phyloP scores from a whole-genome alignment of 2,113 vertebrate genomes.

The Verasper variegatus region DNA sequence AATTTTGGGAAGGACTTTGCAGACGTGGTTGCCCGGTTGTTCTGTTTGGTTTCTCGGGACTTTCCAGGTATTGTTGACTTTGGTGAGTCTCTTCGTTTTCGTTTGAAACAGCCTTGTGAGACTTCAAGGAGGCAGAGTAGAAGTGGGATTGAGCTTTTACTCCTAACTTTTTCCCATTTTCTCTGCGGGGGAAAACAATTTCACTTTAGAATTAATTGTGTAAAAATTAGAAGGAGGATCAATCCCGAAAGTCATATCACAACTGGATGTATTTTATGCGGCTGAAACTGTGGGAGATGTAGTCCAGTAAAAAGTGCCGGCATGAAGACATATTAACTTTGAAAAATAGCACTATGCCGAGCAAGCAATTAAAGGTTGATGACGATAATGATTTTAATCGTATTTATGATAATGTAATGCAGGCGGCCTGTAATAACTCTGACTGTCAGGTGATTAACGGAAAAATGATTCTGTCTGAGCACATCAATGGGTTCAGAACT shows the following conservation, averaged over 20 bases:
- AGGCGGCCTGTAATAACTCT: not conserved
- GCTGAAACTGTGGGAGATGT: not conserved
- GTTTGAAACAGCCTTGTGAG: not conserved
- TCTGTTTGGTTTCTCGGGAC: too few relatives aligned
- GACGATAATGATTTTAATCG: not conserved
- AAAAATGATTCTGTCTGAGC: constrained; percentile 28
- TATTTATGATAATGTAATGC: constrained; percentile 4
- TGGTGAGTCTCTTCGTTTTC: not conserved
- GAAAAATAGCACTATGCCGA: not conserved
- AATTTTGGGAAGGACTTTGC: too few relatives aligned
- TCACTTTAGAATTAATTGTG: not conserved
- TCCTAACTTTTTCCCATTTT: not conserved
- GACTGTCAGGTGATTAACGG: constrained; percentile 29
- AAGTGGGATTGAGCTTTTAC: not conserved
- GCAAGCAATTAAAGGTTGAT: not conserved
- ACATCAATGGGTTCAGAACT: constrained; percentile 18
- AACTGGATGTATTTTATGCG: not conserved
- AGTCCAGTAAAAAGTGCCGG: not conserved
- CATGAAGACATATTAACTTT: not conserved
- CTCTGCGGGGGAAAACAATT: not conserved
- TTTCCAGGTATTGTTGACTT: too few relatives aligned
- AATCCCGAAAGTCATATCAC: not conserved
- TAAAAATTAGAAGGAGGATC: not conserved
- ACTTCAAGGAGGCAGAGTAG: too few relatives aligned
- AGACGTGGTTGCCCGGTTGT: too few relatives aligned